Base-by-base conservation (phyloP, 2,797 vertebrate genomes). In the Echiichthys vipera region DNA sequence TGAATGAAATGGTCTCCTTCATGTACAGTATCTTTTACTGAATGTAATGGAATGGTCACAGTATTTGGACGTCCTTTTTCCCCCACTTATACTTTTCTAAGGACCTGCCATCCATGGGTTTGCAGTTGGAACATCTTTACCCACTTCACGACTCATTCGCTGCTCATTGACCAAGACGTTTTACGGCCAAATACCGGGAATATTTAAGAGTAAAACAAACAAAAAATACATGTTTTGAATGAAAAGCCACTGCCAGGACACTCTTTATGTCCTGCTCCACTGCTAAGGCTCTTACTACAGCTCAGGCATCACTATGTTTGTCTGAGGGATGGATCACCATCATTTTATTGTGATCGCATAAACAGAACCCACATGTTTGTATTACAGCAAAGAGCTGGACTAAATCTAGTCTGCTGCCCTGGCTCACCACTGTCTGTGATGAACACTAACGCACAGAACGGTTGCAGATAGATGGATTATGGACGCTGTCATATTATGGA, bases 401-500 rank as follows among this genome's bases (percentile, higher is more conserved):
- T 50, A n/a, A 32, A 50, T 30, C 24, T 12, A 32, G 15, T 30
- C 22, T 50, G 25, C 45, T 22, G 14, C 13, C 49, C 43, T 49
- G 13, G 49, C 10, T 24, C 14, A 5, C 30, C 24, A 45, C 30
- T 27, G 27, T 67, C 34, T 36, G 12, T 36, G 5, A 27, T 51
- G 18, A 71, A 68, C 53, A 68, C 42, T 30, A 47, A 61, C 39
- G 58, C 40, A 71, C 58, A 47, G 30, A 83, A 42, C 27, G 49
- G 32, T 25, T n/a, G 7, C 13, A 63, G 54, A 79, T 42, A 59
- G 32, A 57, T 51, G 39, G 39, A 36, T 36, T 36, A 36, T n/a
- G 34, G 12, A 51, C 76, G 56, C 59, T 43, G 74, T 77, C 45
- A 65, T 47, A 55, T 72, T 46, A 78, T 63, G 47, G 46, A 76